A percentile compares a stretch with the other conserved stretches of the same genome.
These are phyloP conservation scores for Enteromius trimaculatus DNA, from an alignment of 2,797 vertebrate species.

Conservation along the genomic window DNA sequence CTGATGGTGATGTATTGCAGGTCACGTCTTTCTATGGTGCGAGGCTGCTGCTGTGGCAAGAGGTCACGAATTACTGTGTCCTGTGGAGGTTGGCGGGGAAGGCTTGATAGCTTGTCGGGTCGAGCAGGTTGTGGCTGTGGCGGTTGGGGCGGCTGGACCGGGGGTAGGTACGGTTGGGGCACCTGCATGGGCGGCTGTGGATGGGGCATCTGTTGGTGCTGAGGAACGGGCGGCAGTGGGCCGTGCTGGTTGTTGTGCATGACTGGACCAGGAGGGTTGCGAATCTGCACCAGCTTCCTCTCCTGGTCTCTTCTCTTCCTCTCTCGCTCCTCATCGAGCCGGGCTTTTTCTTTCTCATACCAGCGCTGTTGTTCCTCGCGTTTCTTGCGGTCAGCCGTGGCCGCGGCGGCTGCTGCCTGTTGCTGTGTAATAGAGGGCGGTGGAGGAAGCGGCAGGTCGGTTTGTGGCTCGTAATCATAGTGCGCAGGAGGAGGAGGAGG, in stretches of 20 bases:
- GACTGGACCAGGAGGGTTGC: conserved; percentile 83
- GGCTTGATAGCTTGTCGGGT: conserved; percentile 87
- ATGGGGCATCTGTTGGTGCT: conserved; percentile 67
- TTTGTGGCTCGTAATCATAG: conserved; percentile 79
- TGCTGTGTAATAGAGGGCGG: conserved; percentile 76
- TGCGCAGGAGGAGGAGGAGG: conserved; percentile 78
- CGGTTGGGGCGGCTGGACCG: conserved; percentile 67
- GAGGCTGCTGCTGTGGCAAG: conserved; percentile 94
- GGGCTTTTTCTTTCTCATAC: conserved; percentile 99
- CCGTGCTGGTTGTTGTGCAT: conserved; percentile 77
- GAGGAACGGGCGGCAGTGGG: conserved; percentile 71
- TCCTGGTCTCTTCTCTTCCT: conserved; percentile 95
- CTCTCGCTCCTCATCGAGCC: conserved; percentile 95
- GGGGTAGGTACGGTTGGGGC: conserved; percentile 56
- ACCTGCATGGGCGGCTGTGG: conserved; percentile 64
- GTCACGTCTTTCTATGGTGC: conserved; percentile 95
- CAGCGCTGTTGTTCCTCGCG: conserved; percentile 97
- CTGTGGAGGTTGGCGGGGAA: conserved; percentile 77
- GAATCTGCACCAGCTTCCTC: conserved; percentile 92
- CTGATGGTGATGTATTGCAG: conserved; percentile 89
- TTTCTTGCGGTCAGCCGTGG: conserved; percentile 87
- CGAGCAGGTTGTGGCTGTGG: conserved; percentile 74
- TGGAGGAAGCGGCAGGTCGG: conserved; percentile 79
- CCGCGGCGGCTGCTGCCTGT: conserved; percentile 75
- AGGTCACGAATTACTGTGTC: conserved; percentile 96